Evolutionary conservation across 2,113 vertebrate species (phyloP).

Genomic region (Crotalus horridus): DNA sequence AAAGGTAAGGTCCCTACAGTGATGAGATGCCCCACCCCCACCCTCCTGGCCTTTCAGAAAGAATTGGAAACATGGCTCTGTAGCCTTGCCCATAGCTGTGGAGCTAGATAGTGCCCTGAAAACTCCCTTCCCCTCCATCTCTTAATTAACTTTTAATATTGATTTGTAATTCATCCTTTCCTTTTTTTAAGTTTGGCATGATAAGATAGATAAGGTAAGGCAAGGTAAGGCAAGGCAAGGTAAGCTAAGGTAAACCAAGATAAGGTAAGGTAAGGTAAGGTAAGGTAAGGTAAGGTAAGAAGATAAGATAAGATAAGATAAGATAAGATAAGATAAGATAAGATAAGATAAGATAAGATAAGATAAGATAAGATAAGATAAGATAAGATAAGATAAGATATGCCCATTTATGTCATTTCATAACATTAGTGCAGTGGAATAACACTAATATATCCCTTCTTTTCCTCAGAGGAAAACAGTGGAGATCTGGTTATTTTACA

Average conservation of each 20-base stretch:
- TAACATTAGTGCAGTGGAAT: not conserved
- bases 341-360: fast-evolving
- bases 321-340: fast-evolving
- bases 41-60: not conserved
- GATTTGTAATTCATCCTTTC: not conserved
- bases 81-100: not conserved
- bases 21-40: not conserved
- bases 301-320: fast-evolving
- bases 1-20: not conserved
- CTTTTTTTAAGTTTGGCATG: too few species aligned
- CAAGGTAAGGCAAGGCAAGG: too few species aligned
- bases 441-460: not conserved
- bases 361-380: too few species aligned
- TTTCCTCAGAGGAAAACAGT: not conserved
- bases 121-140: not conserved
- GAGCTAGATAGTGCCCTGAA: not conserved
- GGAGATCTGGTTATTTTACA: not conserved
- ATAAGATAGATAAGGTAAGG: too few species aligned
- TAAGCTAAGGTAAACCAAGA: too few species aligned
- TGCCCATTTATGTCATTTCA: too few species aligned
- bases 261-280: fast-evolving
- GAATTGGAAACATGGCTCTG: not conserved
- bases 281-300: fast-evolving
- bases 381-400: not conserved
- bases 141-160: not conserved